phyloP scores from a whole-genome alignment of 2,888 invertebrate species.

The Macrophya annulata region DNA sequence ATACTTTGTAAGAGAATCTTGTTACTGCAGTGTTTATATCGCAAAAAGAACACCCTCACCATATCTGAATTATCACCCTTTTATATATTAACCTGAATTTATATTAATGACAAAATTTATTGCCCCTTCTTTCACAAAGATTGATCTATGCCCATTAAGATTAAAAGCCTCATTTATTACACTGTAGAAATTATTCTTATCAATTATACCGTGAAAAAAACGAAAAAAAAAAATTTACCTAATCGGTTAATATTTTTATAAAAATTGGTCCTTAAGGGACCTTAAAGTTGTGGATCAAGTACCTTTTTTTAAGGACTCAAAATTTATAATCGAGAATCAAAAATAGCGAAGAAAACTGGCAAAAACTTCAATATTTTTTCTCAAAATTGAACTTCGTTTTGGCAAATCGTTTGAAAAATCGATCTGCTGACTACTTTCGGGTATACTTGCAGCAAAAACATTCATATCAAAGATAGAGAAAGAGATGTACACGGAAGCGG shows the following conservation, averaged over 20 bases:
- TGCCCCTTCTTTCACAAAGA: neutral
- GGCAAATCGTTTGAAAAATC: no score
- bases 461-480: no score
- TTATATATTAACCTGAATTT: neutral
- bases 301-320: neutral
- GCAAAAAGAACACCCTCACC: neutral
- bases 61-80: neutral
- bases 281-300: neutral
- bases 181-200: neutral
- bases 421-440: no score
- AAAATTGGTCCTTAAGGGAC: neutral
- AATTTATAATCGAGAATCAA: neutral
- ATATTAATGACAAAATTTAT: neutral
- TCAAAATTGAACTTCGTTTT: neutral
- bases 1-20: slow-evolving; percentile 18
- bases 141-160: neutral
- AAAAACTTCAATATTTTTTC: neutral
- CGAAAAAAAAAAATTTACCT: neutral
- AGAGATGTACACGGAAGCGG: no score
- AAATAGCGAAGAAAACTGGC: neutral
- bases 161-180: neutral
- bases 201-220: neutral
- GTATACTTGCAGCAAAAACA: no score
- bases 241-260: no score
- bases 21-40: slow-evolving; percentile 25